A percentile compares a stretch with the other conserved stretches of the same genome.
Conservation (phyloP, 2,888 invertebrate species). For the Chrysomela aeneicollis region DNA sequence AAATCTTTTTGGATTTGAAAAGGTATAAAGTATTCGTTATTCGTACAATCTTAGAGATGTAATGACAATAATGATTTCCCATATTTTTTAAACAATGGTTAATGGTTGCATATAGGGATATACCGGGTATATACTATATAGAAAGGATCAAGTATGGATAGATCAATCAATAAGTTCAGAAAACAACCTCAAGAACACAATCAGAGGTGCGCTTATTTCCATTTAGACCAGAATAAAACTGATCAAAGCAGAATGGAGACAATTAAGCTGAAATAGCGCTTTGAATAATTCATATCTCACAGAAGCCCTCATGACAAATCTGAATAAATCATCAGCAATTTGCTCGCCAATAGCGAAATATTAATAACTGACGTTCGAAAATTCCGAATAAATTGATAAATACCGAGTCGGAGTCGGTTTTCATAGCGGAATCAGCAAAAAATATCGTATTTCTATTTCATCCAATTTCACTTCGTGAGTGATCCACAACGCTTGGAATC, state of each 20-base stretch:
- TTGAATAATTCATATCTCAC: background rate
- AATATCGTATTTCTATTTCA: background rate
- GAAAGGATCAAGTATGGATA: no score
- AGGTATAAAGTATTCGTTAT: no score
- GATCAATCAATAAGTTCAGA: no score
- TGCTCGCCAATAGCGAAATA: background rate
- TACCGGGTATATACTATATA: no score
- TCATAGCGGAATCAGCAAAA: background rate
- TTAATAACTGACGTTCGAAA: background rate
- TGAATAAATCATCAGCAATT: conserved; percentile 2
- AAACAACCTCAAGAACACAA: background rate
- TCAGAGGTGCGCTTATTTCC: background rate
- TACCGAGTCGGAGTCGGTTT: background rate
- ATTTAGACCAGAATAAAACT: background rate
- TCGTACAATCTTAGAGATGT: no score
- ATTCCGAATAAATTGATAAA: background rate
- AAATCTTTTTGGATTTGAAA: no score
- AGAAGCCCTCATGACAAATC: background rate
- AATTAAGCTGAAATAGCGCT: background rate
- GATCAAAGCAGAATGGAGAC: background rate
- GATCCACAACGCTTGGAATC: no score
- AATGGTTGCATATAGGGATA: no score
- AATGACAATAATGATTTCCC: no score
- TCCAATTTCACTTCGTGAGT: background rate
- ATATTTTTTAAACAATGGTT: no score